Evolutionary conservation across 2,797 vertebrate genomes (phyloP).

Genomic region (Sebastiscus tertius): DNA sequence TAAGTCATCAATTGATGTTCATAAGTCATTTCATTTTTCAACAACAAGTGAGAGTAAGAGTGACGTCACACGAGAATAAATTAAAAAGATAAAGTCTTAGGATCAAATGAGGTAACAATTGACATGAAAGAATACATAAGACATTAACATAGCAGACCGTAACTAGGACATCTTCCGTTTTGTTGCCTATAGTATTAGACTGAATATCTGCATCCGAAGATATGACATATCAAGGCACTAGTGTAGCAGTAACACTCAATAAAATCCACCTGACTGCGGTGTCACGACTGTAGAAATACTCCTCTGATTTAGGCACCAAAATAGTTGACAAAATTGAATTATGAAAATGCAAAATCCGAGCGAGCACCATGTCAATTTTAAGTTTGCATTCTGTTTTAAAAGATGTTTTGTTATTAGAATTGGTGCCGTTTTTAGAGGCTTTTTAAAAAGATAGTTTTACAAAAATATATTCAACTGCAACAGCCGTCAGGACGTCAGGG

Average conservation of each 20-base stretch:
- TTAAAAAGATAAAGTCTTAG: slow-evolving; percentile 34
- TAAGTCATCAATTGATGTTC: slow-evolving; percentile 49
- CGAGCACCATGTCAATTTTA: slow-evolving; percentile 83
- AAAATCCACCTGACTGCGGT: slow-evolving; percentile 55
- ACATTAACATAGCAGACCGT: slow-evolving; percentile 30
- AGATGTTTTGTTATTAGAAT: slow-evolving; percentile 44
- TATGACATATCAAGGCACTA: slow-evolving; percentile 93
- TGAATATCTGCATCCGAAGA: slow-evolving; percentile 63
- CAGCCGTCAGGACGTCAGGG: background rate
- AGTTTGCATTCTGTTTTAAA: slow-evolving; percentile 54
- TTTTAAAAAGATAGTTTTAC: slow-evolving; percentile 60
- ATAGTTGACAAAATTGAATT: slow-evolving; percentile 86
- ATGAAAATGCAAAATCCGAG: slow-evolving; percentile 86
- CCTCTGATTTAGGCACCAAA: slow-evolving; percentile 87
- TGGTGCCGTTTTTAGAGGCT: slow-evolving; percentile 38
- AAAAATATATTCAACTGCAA: slow-evolving; percentile 70
- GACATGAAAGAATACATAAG: slow-evolving; percentile 44
- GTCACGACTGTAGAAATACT: slow-evolving; percentile 82
- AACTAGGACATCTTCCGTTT: slow-evolving; percentile 51
- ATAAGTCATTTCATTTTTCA: slow-evolving; percentile 42
- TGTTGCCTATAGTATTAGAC: slow-evolving; percentile 31
- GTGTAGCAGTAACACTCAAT: slow-evolving; percentile 78
- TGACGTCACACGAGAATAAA: slow-evolving; percentile 40
- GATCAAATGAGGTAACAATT: slow-evolving; percentile 63
- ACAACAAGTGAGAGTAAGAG: slow-evolving; percentile 24